A percentile compares a stretch with the other conserved stretches of the same genome.
phyloP scores from a whole-genome alignment of 2,888 invertebrate species.

The Drosophila kanekoi region DNA sequence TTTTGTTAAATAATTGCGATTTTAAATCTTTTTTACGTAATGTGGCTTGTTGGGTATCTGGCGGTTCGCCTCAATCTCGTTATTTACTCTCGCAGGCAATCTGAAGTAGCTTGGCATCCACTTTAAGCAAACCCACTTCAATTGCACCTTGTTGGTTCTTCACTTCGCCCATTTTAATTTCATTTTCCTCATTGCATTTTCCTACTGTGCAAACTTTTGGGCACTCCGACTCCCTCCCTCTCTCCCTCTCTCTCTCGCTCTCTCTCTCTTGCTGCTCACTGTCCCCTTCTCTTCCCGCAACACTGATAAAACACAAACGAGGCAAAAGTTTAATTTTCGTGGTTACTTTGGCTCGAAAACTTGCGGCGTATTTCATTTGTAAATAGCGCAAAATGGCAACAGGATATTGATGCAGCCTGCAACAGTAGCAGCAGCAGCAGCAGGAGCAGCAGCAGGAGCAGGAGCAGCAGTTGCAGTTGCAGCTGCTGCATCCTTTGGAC shows the following conservation, averaged over 20 bases:
- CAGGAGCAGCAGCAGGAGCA: not conserved
- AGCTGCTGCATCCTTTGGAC: conserved; percentile 60
- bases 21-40: conserved; percentile 4
- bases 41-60: not conserved
- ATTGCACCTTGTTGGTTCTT: conserved; percentile 58
- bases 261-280: not conserved
- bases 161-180: conserved; percentile 63
- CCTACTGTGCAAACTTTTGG: conserved; percentile 58
- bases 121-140: conserved; percentile 45
- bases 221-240: not conserved
- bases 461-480: not conserved
- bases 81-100: conserved; percentile 27
- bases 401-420: conserved; percentile 72
- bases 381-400: conserved; percentile 74
- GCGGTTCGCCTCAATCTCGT: conserved; percentile 11
- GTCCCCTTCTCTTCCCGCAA: not conserved
- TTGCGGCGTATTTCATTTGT: conserved; percentile 80
- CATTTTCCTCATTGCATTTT: conserved; percentile 65
- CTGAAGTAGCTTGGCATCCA: conserved; percentile 21
- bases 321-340: conserved; percentile 75
- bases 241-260: not conserved
- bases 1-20: not conserved
- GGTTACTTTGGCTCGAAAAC: conserved; percentile 75
- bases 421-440: conserved; percentile 27
- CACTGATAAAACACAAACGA: conserved; percentile 67